Percentiles rank a stretch among this genome's conserved stretches.
Conservation (phyloP, 2,113 vertebrate species). For the Chrysochloris asiatica region DNA sequence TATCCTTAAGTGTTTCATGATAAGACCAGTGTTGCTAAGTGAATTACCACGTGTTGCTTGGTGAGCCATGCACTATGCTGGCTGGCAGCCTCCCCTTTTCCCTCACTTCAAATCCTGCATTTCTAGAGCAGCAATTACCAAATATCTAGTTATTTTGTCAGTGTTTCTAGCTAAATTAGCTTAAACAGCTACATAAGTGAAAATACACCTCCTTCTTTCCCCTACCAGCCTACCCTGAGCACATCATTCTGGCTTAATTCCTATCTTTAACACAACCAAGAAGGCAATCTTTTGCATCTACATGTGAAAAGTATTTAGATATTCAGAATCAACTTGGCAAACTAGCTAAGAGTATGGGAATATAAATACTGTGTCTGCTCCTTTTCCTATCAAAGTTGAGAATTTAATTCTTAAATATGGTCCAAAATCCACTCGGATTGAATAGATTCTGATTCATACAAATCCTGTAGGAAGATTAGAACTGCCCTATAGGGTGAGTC, state of each 20-base stretch:
- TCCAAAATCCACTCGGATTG: neutral
- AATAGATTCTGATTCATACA: neutral
- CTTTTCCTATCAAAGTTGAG: constrained; percentile 27
- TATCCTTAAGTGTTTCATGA: neutral
- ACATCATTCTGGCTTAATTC: constrained; percentile 30
- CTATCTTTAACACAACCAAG: constrained; percentile 37
- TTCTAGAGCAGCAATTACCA: constrained; percentile 32
- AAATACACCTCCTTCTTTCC: constrained; percentile 1
- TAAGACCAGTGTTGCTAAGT: neutral
- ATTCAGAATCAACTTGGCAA: constrained; percentile 62
- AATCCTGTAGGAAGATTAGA: neutral
- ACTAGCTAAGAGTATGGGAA: neutral
- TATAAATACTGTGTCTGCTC: constrained; percentile 46
- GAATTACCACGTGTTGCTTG: neutral
- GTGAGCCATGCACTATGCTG: neutral
- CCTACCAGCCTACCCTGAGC: constrained; percentile 27
- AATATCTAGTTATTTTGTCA: constrained; percentile 47
- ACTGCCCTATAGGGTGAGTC: neutral
- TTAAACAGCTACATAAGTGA: neutral
- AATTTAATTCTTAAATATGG: constrained; percentile 44
- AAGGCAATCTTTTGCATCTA: constrained; percentile 44
- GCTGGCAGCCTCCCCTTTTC: neutral
- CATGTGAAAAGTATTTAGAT: constrained; percentile 30
- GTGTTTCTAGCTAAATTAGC: constrained; percentile 38
- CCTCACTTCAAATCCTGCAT: neutral